A percentile compares a stretch with the other conserved stretches of the same genome.
These are phyloP conservation scores for Harpagifer antarcticus DNA, from an alignment of 2,797 vertebrate species.

Conservation along the genomic window DNA sequence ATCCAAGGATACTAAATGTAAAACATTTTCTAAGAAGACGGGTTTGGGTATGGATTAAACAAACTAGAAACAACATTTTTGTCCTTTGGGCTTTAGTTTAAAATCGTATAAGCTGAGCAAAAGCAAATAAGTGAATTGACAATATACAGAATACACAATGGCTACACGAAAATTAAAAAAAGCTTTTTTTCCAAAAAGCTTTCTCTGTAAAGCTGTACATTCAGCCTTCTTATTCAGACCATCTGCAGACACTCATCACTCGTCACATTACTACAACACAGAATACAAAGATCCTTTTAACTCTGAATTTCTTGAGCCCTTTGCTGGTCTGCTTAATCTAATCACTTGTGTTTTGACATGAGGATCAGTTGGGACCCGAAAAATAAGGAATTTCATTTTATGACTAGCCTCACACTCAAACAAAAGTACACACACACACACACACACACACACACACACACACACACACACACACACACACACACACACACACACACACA, in stretches of 20 bases:
- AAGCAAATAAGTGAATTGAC: neutral
- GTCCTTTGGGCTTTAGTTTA: neutral
- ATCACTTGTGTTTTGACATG: conserved; percentile 42
- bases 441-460: neutral
- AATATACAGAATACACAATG: neutral
- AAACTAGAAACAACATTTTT: neutral
- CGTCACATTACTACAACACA: neutral
- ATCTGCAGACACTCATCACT: neutral
- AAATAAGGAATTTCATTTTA: no score
- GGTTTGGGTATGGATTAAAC: neutral
- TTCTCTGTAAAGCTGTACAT: neutral
- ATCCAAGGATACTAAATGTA: no score
- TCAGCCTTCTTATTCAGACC: neutral
- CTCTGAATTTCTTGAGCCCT: conserved; percentile 18
- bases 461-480: conserved; percentile 1
- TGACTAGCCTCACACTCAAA: conserved; percentile 7
- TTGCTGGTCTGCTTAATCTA: conserved; percentile 46
- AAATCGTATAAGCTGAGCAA: neutral
- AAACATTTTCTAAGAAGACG: neutral
- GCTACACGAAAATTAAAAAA: neutral
- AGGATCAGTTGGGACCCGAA: conserved; percentile 20
- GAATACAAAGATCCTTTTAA: conserved; percentile 11
- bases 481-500: conserved; percentile 14
- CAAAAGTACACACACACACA: conserved; percentile 8
- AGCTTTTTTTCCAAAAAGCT: neutral